phyloP scores from a whole-genome alignment of 1,140 invertebrate species.

The Elymnias hypermnestra region DNA sequence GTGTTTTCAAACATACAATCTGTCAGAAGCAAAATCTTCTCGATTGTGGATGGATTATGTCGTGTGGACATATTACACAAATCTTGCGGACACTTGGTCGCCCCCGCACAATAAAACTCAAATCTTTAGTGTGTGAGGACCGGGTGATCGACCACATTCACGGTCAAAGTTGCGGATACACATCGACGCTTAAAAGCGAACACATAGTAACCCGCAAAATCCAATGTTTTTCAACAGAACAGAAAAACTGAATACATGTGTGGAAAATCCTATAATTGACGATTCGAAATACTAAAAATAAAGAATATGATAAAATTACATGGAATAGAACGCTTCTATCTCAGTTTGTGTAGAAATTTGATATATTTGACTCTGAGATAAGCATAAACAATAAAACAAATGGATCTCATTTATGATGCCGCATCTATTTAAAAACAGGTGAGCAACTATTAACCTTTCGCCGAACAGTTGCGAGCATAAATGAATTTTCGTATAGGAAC shows the following conservation, averaged over 20 bases:
- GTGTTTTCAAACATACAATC: background rate
- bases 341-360: too few species aligned
- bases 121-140: slow-evolving; percentile 36
- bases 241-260: too few species aligned
- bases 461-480: slow-evolving; percentile 57
- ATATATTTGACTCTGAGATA: too few species aligned
- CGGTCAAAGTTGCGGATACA: slow-evolving; percentile 39
- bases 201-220: too few species aligned
- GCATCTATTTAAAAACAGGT: slow-evolving; percentile 52
- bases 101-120: slow-evolving; percentile 46
- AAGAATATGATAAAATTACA: too few species aligned
- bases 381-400: too few species aligned
- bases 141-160: slow-evolving; percentile 62
- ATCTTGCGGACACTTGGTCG: slow-evolving; percentile 40
- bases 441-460: slow-evolving; percentile 62
- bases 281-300: too few species aligned
- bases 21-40: slow-evolving; percentile 23
- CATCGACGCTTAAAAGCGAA: too few species aligned
- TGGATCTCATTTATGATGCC: too few species aligned
- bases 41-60: slow-evolving; percentile 38
- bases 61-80: slow-evolving; percentile 31
- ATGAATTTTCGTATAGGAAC: slow-evolving; percentile 40
- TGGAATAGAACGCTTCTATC: too few species aligned
- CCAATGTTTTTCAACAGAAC: too few species aligned
- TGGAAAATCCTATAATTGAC: too few species aligned